Conservation (phyloP, 1,140 invertebrate genomes). For the Pseudomyrmex flavicornis region DNA sequence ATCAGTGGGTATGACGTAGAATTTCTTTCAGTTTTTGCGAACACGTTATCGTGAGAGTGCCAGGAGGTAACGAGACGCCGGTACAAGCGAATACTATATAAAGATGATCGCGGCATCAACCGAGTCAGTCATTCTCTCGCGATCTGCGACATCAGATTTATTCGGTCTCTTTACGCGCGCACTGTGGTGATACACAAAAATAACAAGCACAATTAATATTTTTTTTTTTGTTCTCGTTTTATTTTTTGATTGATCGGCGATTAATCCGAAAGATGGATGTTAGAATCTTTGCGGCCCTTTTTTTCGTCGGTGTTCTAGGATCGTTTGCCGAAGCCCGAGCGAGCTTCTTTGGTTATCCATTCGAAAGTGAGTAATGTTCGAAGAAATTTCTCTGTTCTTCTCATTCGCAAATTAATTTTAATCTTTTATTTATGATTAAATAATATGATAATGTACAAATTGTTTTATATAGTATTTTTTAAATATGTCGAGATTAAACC, state of each 20-base stretch:
- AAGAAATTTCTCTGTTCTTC: background rate
- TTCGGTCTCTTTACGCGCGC: conserved; percentile 46
- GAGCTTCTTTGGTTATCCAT: conserved; percentile 8
- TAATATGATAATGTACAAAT: conserved; percentile 13
- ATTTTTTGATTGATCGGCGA: background rate
- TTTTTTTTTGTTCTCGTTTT: conserved; percentile 9
- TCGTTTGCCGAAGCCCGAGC: conserved; percentile 29
- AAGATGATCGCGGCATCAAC: conserved; percentile 76
- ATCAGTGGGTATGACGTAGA: background rate
- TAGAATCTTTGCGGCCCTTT: conserved; percentile 47
- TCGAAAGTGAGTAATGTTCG: conserved; percentile 62
- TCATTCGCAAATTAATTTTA: background rate
- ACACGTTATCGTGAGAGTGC: background rate
- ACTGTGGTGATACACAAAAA: conserved; percentile 42
- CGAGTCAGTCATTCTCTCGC: conserved; percentile 81
- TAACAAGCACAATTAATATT: conserved; percentile 19
- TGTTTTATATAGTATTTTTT: background rate
- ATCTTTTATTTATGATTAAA: conserved; percentile 8
- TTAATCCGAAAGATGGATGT: conserved; percentile 55
- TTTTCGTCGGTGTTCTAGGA: conserved; percentile 63
- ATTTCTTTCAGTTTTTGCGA: conserved; percentile 32
- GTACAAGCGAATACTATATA: conserved; percentile 80
- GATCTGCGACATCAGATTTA: conserved; percentile 67
- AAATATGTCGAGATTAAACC: background rate
- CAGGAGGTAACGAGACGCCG: conserved; percentile 35